Evolutionary conservation across 1,140 invertebrate species (phyloP), one percentile per base, ranked within the genome.

Genomic region (Temnothorax longispinosus): DNA sequence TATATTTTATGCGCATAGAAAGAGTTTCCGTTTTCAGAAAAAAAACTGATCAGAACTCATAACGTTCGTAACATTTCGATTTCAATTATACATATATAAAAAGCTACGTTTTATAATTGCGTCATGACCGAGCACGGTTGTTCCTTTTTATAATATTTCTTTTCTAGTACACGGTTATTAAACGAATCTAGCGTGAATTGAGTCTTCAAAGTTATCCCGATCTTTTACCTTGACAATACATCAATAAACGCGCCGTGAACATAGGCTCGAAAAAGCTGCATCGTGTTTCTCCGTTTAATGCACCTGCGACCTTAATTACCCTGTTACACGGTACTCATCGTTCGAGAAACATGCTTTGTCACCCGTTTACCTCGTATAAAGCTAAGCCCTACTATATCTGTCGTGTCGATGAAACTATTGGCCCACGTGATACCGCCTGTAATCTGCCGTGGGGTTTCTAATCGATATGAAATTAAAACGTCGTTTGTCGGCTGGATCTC

Each of bases 401-500:
- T 86, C 78, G 85, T 82, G 75, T 86, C 85, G 85, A 86, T 86
- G 85, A 80, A 86, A 86, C 85, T 86, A 88, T 88, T 88, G 84
- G 75, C 87, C 84, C 71, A 77, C 87, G 58, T 64, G 82, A 88
- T 88, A 87, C 74, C 38, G 69, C 81, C 69, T 88, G 84, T 88
- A 88, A 86, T 87, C 71, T 77, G 50, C 69, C 35, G 32, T 71
- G 62, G 71, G 67, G 85, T 85, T 87, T 87, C 87, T 84, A 86
- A 88, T 88, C 87, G 87, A 88, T 88, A 88, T 65, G 71, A 88
- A 88, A 88, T 88, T 88, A 88, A 88, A 88, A 88, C 74, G 85
- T 64, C 80, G 80, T 82, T 87, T 58, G 71, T 87, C 82, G 87
- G 58, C 15, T 32, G 71, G 6, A 27, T 85, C 56, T 21, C 21